Evolutionary conservation across 2,797 vertebrate species (phyloP).

Genomic region (Cheirogaleus major): DNA sequence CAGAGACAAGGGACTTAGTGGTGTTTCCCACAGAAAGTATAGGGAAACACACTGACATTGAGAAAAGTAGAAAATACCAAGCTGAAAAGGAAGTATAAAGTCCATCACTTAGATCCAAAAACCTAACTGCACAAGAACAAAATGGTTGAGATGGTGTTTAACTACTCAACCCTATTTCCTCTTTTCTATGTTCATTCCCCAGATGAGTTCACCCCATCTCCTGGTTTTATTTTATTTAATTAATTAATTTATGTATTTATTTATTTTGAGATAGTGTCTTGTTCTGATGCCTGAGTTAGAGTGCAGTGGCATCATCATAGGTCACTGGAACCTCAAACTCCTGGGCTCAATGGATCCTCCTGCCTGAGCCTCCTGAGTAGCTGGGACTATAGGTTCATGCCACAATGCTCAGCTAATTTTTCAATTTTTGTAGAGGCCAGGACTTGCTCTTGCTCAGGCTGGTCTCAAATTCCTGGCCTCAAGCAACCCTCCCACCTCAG

Average conservation of each 20-base stretch:
- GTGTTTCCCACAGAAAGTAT: background rate
- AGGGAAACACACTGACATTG: background rate
- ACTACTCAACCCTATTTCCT: background rate
- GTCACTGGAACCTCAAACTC: background rate
- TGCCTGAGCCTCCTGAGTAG: too few relatives aligned
- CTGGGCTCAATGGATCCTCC: too few relatives aligned
- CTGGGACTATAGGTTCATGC: too few relatives aligned
- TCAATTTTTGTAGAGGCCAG: too few relatives aligned
- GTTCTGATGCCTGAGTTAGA: background rate
- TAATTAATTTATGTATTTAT: background rate
- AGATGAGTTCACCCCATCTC: background rate
- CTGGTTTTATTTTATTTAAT: background rate
- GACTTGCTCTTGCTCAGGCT: too few relatives aligned
- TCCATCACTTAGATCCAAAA: background rate
- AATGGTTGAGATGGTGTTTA: background rate
- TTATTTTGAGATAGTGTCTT: background rate
- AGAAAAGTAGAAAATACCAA: slow-evolving; percentile 19
- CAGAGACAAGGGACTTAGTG: background rate
- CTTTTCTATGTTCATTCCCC: background rate
- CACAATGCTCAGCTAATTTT: too few relatives aligned
- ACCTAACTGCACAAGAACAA: background rate
- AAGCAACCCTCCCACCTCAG: background rate
- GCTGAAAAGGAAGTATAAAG: background rate
- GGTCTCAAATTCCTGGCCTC: background rate
- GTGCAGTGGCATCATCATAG: too few relatives aligned